Evolutionary conservation across 2,113 vertebrate genomes (phyloP).

Genomic region (Spermophilus dauricus): DNA sequence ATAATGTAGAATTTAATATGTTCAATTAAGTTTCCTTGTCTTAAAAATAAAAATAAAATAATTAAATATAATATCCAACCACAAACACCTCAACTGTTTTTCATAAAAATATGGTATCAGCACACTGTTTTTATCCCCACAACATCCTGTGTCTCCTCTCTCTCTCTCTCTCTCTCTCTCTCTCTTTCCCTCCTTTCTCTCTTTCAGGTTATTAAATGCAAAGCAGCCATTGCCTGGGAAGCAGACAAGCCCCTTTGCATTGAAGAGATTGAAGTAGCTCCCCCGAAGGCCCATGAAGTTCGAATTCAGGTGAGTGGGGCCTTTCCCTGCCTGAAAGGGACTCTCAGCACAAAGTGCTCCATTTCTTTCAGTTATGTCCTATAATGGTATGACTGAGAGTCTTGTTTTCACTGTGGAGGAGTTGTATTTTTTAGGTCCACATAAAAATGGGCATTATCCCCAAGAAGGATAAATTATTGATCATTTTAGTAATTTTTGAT

Average conservation of each 20-base stretch:
- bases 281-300: constrained; percentile 86
- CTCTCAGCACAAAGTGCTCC: neutral
- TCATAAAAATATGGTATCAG: neutral
- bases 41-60: constrained; percentile 24
- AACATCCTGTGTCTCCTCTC: neutral
- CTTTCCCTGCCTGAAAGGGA: neutral
- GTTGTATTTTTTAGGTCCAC: constrained; percentile 19
- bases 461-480: neutral
- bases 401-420: neutral
- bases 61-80: neutral
- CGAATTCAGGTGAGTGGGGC: constrained; percentile 64
- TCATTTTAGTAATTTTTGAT: neutral
- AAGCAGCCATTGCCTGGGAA: constrained; percentile 88
- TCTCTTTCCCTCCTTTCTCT: neutral
- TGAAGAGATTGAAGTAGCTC: constrained; percentile 88
- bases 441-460: neutral
- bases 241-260: constrained; percentile 79
- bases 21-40: neutral
- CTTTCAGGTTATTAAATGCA: constrained; percentile 89
- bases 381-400: neutral
- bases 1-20: neutral
- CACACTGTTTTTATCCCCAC: neutral
- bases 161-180: neutral
- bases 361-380: neutral
- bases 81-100: neutral